Evolutionary conservation across 2,797 vertebrate species (phyloP).

Genomic region (Varecia variegata): DNA sequence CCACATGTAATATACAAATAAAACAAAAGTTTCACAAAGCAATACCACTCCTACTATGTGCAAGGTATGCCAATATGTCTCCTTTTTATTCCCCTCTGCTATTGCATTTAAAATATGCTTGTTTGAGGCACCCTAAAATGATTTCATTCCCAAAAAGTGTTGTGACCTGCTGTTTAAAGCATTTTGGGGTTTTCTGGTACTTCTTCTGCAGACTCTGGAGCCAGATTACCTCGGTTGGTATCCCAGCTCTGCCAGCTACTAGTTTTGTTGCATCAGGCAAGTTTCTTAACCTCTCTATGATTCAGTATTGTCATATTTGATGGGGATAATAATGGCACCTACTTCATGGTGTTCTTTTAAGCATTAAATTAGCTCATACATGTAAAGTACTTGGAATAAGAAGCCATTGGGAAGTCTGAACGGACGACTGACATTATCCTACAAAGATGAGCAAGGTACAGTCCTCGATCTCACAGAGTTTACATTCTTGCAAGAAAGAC

Average conservation of each 20-base stretch:
- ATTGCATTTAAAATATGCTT: neutral
- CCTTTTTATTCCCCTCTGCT: neutral
- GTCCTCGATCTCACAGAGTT: neutral
- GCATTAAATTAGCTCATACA: neutral
- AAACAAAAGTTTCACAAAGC: neutral
- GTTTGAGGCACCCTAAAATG: neutral
- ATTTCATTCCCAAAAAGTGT: neutral
- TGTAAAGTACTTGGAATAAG: neutral
- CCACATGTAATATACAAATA: neutral
- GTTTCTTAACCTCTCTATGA: neutral
- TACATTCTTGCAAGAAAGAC: neutral
- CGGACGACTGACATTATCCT: neutral
- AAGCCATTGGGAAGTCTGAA: neutral
- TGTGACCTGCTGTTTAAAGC: neutral
- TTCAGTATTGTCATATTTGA: neutral
- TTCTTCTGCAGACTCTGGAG: neutral
- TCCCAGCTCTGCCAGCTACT: neutral
- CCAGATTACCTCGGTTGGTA: neutral
- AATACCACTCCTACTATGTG: neutral
- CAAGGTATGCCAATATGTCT: neutral
- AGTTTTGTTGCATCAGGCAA: neutral
- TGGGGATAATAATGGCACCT: neutral
- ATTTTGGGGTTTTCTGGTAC: neutral
- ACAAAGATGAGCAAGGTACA: neutral
- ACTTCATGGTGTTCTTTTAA: neutral